phyloP scores from a whole-genome alignment of 2,113 vertebrate species.

The Meles meles region DNA sequence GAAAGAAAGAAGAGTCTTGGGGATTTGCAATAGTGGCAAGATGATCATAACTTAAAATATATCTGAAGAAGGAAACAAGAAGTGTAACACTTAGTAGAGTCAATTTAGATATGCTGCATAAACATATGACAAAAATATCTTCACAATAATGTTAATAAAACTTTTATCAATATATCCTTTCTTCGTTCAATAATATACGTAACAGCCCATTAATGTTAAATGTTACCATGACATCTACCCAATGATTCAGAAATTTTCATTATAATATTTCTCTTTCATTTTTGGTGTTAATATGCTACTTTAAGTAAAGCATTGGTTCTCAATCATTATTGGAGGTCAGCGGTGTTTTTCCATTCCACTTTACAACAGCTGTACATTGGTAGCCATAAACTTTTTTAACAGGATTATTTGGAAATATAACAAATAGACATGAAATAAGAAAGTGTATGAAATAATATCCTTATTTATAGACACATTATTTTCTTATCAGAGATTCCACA shows the following conservation, averaged over 20 bases:
- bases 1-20: neutral
- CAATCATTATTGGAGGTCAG: neutral
- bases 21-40: neutral
- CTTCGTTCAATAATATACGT: neutral
- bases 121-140: neutral
- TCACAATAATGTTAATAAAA: neutral
- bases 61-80: neutral
- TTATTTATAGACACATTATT: neutral
- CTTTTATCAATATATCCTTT: neutral
- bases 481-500: neutral
- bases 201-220: neutral
- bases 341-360: neutral
- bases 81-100: no score
- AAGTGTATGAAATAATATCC: neutral
- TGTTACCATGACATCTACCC: neutral
- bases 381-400: neutral
- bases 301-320: neutral
- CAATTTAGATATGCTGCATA: neutral
- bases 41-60: neutral
- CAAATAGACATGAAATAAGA: neutral
- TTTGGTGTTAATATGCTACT: neutral
- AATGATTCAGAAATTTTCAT: neutral
- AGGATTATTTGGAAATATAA: neutral
- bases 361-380: neutral
- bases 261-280: neutral